Conservation (phyloP, 2,797 vertebrate species). For the Rhincodon typus region DNA sequence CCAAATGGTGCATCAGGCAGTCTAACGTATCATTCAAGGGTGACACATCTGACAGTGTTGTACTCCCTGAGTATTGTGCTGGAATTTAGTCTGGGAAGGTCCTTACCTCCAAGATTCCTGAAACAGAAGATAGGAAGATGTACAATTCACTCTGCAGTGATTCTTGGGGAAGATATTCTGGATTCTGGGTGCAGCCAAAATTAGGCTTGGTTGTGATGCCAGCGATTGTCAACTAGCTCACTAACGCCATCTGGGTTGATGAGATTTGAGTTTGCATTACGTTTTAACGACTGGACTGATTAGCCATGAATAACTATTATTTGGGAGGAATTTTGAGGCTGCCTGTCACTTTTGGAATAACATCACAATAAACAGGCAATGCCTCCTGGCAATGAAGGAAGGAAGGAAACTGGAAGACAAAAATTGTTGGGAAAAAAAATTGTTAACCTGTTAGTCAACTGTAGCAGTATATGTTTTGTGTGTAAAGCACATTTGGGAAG, state of each 20-base stretch:
- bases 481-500: conserved; percentile 33
- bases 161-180: neutral
- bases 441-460: conserved; percentile 27
- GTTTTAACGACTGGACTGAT: neutral
- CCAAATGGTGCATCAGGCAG: neutral
- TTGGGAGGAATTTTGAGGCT: neutral
- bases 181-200: neutral
- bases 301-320: neutral
- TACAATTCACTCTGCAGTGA: neutral
- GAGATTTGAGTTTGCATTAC: neutral
- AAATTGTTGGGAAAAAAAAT: conserved; percentile 25
- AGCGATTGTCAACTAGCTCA: neutral
- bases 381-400: conserved; percentile 18
- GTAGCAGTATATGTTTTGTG: neutral
- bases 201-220: neutral
- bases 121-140: neutral
- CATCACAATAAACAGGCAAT: neutral
- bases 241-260: neutral
- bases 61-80: neutral
- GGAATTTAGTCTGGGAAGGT: neutral
- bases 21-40: neutral
- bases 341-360: conserved; percentile 22
- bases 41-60: neutral
- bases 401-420: conserved; percentile 32
- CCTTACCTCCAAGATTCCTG: neutral